These are phyloP conservation scores for Bombus haemorrhoidalis DNA, from an alignment of 1,140 invertebrate genomes.

Conservation along the genomic window DNA sequence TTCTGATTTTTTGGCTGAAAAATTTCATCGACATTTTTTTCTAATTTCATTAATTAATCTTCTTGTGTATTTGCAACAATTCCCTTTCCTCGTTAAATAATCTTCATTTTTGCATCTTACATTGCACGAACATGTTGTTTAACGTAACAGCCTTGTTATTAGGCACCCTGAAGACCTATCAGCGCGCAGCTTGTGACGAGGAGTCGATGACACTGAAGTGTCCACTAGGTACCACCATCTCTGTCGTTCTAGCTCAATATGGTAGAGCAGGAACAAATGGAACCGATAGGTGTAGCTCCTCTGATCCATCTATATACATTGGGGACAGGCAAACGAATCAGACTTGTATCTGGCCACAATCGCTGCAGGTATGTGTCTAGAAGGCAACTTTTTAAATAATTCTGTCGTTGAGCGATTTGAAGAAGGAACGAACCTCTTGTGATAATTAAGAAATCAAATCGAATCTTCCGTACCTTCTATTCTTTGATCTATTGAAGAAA, in stretches of 20 bases:
- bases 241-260: constrained; percentile 91
- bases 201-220: constrained; percentile 92
- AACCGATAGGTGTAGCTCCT: constrained; percentile 79
- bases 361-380: constrained; percentile 84
- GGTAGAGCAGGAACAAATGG: constrained; percentile 81
- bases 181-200: constrained; percentile 93
- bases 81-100: not conserved
- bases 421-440: not conserved
- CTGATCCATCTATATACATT: constrained; percentile 63
- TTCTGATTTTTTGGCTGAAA: no score
- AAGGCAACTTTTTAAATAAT: not conserved
- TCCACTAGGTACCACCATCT: constrained; percentile 93
- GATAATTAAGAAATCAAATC: not conserved
- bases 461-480: not conserved
- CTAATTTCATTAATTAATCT: no score
- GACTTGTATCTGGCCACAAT: constrained; percentile 83
- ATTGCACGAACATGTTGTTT: constrained; percentile 43
- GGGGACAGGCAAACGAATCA: constrained; percentile 75
- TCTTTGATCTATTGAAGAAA: not conserved
- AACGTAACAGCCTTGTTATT: constrained; percentile 89
- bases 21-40: no score
- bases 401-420: not conserved
- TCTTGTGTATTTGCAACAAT: not conserved
- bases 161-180: constrained; percentile 93
- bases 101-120: not conserved